Conservation (phyloP, 2,113 vertebrate species). For the Paradisaea rubra region DNA sequence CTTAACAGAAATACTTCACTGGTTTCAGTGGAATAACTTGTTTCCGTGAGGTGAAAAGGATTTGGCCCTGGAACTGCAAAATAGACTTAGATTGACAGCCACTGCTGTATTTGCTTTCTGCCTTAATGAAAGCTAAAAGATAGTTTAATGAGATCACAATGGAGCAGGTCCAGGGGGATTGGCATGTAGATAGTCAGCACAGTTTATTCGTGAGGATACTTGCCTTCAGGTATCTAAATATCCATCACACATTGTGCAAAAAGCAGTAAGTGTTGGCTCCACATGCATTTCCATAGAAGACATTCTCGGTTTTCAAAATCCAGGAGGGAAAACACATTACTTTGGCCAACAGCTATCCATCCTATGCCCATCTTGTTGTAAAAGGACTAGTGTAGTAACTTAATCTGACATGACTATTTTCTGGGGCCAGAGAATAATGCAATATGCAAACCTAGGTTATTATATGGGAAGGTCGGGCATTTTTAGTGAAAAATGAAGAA, state of each 20-base stretch:
- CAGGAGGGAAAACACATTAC: neutral
- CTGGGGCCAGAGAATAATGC: neutral
- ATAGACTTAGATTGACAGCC: slow-evolving; percentile 11
- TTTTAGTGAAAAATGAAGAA: neutral
- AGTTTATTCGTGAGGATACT: neutral
- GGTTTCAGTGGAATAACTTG: neutral
- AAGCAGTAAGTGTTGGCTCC: neutral
- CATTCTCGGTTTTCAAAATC: neutral
- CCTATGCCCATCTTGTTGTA: neutral
- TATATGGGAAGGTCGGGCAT: neutral
- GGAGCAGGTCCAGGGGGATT: neutral
- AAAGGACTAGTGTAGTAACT: neutral
- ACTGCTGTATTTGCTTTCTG: slow-evolving; percentile 9
- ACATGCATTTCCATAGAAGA: neutral
- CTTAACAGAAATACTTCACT: neutral
- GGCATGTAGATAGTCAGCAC: neutral
- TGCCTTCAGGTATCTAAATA: neutral
- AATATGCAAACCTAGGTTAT: neutral
- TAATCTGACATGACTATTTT: neutral
- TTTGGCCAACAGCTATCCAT: neutral
- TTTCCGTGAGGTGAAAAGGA: neutral
- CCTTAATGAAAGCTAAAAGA: slow-evolving; percentile 35
- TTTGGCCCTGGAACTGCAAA: slow-evolving; percentile 10
- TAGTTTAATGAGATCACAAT: slow-evolving; percentile 41
- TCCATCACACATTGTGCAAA: neutral